Evolutionary conservation across 2,113 vertebrate species (phyloP).

Genomic region (Cricetomys ansorgei): DNA sequence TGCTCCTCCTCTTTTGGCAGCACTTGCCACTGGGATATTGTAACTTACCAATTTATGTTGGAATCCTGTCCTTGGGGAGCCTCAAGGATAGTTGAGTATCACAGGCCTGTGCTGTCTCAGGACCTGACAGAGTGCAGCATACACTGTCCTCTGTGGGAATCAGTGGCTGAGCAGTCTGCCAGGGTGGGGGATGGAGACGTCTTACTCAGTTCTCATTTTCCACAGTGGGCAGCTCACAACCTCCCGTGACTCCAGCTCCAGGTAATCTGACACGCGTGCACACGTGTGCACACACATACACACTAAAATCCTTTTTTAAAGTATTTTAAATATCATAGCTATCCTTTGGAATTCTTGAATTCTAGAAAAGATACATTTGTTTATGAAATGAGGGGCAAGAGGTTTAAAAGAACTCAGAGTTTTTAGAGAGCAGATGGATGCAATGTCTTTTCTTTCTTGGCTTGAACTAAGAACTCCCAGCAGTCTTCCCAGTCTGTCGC

Average conservation of each 20-base stretch:
- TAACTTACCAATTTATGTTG: neutral
- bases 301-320: neutral
- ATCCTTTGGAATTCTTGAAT: conserved; percentile 27
- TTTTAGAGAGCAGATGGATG: neutral
- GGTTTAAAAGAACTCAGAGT: neutral
- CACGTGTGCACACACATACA: neutral
- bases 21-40: neutral
- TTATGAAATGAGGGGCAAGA: neutral
- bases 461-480: neutral
- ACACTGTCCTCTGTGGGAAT: neutral
- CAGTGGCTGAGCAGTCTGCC: neutral
- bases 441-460: neutral
- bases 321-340: neutral
- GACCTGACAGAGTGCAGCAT: neutral
- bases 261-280: neutral
- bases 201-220: neutral
- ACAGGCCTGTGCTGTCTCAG: neutral
- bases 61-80: neutral
- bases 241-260: neutral
- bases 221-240: neutral
- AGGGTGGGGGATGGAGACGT: no score
- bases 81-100: rapidly evolving
- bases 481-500: rapidly evolving
- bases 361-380: neutral
- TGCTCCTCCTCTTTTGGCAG: neutral